phyloP scores from a whole-genome alignment of 2,888 invertebrate genomes.

The Diplolepis rosae region DNA sequence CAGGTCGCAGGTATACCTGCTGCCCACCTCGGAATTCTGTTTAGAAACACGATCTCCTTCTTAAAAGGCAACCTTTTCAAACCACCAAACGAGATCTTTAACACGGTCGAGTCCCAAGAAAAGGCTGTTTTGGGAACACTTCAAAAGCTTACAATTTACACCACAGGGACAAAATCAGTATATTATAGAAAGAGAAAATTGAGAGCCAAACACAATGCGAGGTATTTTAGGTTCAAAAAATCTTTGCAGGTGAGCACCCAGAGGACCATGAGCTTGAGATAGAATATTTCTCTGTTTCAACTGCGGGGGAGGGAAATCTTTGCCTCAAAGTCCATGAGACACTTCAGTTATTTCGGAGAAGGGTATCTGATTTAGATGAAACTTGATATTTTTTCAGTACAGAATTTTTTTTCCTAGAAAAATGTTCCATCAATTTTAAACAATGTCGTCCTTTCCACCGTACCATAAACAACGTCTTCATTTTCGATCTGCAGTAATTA shows the following conservation, averaged over 20 bases:
- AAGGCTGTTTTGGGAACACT: neutral
- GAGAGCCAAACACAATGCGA: conserved; percentile 7
- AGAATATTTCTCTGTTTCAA: conserved; percentile 1
- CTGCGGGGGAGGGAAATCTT: neutral
- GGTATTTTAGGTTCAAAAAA: neutral
- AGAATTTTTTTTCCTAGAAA: too few relatives aligned
- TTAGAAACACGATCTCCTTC: neutral
- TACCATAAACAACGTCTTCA: too few relatives aligned
- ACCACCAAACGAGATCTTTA: conserved; percentile 17
- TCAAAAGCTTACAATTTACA: too few relatives aligned
- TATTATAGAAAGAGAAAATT: neutral
- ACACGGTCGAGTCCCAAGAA: conserved; percentile 1
- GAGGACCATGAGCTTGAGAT: neutral
- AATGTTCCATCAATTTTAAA: too few relatives aligned
- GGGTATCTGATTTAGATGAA: too few relatives aligned
- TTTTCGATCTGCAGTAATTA: too few relatives aligned
- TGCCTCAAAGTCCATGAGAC: too few relatives aligned
- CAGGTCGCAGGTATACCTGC: conserved; percentile 1
- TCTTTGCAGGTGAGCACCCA: neutral
- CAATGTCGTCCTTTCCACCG: too few relatives aligned
- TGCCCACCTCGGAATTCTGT: neutral
- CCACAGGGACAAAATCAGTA: neutral
- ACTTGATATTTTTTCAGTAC: too few relatives aligned
- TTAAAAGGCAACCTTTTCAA: neutral
- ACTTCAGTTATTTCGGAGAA: too few relatives aligned